These are phyloP conservation scores for Chloropsis cyanopogon DNA, from an alignment of 2,113 vertebrate species.

Conservation along the genomic window DNA sequence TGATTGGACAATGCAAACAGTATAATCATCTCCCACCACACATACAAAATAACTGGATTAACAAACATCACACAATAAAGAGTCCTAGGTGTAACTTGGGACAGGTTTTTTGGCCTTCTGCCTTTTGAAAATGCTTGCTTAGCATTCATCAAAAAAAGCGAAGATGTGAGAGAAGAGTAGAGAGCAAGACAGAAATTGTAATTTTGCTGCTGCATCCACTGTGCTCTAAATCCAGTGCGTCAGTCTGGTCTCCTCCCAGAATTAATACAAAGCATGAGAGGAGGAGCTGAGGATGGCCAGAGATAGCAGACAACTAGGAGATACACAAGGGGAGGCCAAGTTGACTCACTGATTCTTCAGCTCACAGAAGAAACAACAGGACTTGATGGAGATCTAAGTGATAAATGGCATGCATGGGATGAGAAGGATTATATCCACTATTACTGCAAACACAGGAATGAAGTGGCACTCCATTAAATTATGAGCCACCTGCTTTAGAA, in stretches of 20 bases:
- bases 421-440: not conserved
- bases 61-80: not conserved
- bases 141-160: not conserved
- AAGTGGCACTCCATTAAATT: conserved; percentile 19
- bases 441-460: not conserved
- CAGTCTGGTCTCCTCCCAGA: not conserved
- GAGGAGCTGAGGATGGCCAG: not conserved
- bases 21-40: not conserved
- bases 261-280: not conserved
- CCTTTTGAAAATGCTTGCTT: not conserved
- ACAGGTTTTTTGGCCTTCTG: not conserved
- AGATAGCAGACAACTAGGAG: not conserved
- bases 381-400: not conserved
- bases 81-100: not conserved
- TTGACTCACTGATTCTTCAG: not conserved
- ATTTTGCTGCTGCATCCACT: not conserved
- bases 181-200: not conserved
- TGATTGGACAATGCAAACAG: not conserved
- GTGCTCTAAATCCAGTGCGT: fast-evolving
- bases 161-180: not conserved
- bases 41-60: not conserved
- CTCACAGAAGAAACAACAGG: not conserved
- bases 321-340: not conserved
- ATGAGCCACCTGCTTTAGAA: conserved; percentile 28
- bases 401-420: not conserved